These are phyloP conservation scores for Pollenia griseotomentosa DNA, from an alignment of 2,888 invertebrate species.

Conservation along the genomic window DNA sequence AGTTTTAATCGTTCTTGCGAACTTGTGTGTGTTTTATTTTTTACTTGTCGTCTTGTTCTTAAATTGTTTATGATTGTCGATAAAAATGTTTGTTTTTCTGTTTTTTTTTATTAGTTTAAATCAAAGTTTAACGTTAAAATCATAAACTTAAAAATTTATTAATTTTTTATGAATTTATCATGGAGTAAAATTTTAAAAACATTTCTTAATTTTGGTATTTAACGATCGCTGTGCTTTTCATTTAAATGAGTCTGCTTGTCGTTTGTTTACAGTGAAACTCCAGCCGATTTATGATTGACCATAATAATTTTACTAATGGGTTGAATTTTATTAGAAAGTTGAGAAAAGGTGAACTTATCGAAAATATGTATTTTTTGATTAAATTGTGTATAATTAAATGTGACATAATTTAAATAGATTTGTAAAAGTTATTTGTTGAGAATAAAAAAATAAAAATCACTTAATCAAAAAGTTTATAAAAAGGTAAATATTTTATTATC, in stretches of 20 bases:
- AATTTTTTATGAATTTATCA: conserved; percentile 72
- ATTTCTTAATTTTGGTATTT: conserved; percentile 13
- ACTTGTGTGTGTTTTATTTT: conserved; percentile 6
- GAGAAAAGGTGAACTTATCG: neutral
- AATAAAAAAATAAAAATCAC: neutral
- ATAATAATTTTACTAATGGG: conserved; percentile 56
- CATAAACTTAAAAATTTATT: conserved; percentile 71
- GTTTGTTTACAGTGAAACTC: neutral
- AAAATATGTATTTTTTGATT: neutral
- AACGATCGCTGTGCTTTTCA: neutral
- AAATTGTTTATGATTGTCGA: conserved; percentile 52
- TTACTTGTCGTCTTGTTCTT: conserved; percentile 1
- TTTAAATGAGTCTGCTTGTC: conserved; percentile 13
- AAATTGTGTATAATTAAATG: conserved; percentile 12
- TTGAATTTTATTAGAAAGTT: conserved; percentile 24
- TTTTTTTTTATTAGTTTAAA: neutral
- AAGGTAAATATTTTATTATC: no score
- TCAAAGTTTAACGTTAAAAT: conserved; percentile 42
- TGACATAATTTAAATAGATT: conserved; percentile 27
- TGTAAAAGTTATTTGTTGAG: neutral
- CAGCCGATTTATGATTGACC: conserved; percentile 53
- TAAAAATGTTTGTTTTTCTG: conserved; percentile 67
- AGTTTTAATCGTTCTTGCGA: conserved; percentile 31
- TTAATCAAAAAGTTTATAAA: neutral
- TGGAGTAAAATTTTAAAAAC: conserved; percentile 47